Percentiles rank a stretch among this genome's conserved stretches.
Conservation (phyloP, 2,113 vertebrate genomes). For the Malaclemys terrapin region DNA sequence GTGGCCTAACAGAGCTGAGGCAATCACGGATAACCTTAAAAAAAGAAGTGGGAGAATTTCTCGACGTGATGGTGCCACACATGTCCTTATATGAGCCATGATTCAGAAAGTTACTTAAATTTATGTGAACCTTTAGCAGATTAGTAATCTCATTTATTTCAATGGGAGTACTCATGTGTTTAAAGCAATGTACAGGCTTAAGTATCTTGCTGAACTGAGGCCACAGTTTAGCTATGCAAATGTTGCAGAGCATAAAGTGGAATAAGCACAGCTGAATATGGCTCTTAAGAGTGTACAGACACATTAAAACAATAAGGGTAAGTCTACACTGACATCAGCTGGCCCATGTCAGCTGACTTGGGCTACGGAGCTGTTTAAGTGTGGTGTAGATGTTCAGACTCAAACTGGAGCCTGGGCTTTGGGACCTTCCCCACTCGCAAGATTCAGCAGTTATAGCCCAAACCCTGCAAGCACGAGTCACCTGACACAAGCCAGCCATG, state of each 20-base stretch:
- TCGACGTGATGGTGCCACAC: not conserved
- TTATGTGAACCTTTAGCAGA: constrained; percentile 29
- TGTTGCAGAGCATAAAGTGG: not conserved
- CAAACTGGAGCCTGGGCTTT: not conserved
- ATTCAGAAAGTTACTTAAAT: not conserved
- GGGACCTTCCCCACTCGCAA: not conserved
- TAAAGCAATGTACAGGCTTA: not conserved
- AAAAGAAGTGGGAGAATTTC: not conserved
- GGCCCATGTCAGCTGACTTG: not conserved
- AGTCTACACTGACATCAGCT: not conserved
- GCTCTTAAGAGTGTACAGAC: not conserved
- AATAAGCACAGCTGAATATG: not conserved
- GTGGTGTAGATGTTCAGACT: not conserved
- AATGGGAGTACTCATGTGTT: not conserved
- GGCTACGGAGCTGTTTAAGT: not conserved
- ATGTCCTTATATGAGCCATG: not conserved
- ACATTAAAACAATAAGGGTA: not conserved
- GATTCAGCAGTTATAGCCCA: not conserved
- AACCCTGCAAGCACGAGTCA: not conserved
- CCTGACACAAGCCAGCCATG: not conserved
- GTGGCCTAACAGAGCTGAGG: not conserved
- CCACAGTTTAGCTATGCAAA: not conserved
- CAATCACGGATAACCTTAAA: not conserved
- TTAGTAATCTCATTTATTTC: constrained; percentile 44
- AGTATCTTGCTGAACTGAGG: not conserved